Evolutionary conservation across 2,888 invertebrate genomes (phyloP).

Genomic region (Argynnis bischoffii): DNA sequence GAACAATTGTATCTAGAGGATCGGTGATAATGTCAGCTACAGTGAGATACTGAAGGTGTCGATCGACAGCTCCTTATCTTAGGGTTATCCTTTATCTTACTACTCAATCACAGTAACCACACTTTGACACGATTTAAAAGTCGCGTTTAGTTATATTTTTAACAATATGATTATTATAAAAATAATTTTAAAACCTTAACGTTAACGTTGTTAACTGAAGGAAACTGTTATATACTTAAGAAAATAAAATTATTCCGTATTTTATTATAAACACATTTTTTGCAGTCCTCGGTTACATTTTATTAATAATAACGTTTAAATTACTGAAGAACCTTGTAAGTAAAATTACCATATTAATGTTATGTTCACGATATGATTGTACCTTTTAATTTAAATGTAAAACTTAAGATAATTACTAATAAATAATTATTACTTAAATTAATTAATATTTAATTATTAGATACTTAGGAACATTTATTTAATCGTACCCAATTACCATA

Average conservation of each 20-base stretch:
- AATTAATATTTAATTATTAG: too few relatives aligned
- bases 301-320: not conserved
- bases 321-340: not conserved
- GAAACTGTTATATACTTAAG: too few relatives aligned
- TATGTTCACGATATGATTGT: not conserved
- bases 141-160: conserved; percentile 6
- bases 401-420: too few relatives aligned
- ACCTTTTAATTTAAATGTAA: not conserved
- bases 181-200: not conserved
- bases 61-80: conserved; percentile 58
- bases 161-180: not conserved
- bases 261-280: too few relatives aligned
- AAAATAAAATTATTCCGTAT: too few relatives aligned
- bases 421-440: too few relatives aligned
- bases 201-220: too few relatives aligned
- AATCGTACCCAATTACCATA: too few relatives aligned
- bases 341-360: conserved; percentile 11
- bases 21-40: conserved; percentile 57
- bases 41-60: conserved; percentile 62
- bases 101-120: not conserved
- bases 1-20: conserved; percentile 55
- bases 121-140: not conserved
- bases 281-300: too few relatives aligned
- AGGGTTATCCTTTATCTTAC: conserved; percentile 10
- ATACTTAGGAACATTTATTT: too few relatives aligned